Base-by-base conservation (phyloP, 2,888 invertebrate species). In the Charanyca ferruginea region DNA sequence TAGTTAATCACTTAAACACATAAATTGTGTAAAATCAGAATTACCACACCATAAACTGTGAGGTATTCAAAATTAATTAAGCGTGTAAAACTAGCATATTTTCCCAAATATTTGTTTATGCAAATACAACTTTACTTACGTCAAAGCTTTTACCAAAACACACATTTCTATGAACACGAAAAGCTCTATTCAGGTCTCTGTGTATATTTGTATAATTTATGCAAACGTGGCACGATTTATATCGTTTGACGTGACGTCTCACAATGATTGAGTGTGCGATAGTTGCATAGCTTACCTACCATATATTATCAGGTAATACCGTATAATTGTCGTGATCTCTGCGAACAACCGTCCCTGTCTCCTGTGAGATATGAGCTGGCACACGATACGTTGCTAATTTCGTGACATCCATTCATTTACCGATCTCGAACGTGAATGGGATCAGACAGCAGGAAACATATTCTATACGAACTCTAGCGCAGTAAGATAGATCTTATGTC, bases 361-460 rank as follows among this genome's bases (percentile, higher is more conserved):
- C 80, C 81, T 81, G 80, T 92, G 93, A 94, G 89, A 92, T 92
- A 94, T 92, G 91, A 89, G 85, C 94, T 95, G 95, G 94, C 94
- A 94, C 89, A 85, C 85, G 90, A 89, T 88, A 90, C 87, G 89
- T 89, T 85, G 91, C 94, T 94, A 93, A 94, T 93, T 94, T 92
- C 88, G 91, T 87, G 90, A 87, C 91, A 89, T 88, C 92, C 94
- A 94, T 94, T 94, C 94, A 94, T 93, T 93, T 93, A 82, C 85
- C 86, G 86, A 90, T 91, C 87, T 87, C 88, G 77, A 87, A 89
- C 86, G 85, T 94, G 93, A 95, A 94, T 94, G 93, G 87, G 91
- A 90, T 85, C 90, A 91, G 91, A 92, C 91, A 90, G 83, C 83
- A 75, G 71, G 67, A 73, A 82, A 73, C 61, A 67, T 63, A 54